Evolutionary conservation across 2,888 invertebrate species (phyloP).

Genomic region (Atrina japonica): DNA sequence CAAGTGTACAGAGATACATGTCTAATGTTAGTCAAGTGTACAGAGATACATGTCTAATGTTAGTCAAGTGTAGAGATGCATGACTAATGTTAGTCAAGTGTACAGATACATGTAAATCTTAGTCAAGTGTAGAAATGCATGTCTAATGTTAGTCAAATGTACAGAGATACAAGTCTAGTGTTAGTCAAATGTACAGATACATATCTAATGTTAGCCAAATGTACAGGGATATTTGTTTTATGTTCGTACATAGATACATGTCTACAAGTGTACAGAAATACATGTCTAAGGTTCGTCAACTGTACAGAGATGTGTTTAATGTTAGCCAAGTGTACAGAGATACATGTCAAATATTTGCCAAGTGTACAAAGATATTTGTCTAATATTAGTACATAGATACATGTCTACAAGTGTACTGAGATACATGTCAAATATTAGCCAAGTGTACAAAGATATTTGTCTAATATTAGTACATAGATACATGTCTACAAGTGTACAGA

Average conservation of each 20-base stretch:
- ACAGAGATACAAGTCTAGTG: not conserved
- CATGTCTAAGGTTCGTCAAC: too few species aligned
- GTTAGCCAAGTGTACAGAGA: not conserved
- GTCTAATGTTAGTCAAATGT: not conserved
- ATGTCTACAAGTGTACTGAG: not conserved
- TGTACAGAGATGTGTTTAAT: too few species aligned
- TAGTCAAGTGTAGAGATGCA: too few species aligned
- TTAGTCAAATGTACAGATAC: not conserved
- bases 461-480: not conserved
- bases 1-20: not conserved
- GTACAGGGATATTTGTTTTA: not conserved
- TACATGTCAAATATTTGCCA: not conserved
- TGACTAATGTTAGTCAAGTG: too few species aligned
- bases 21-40: not conserved
- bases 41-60: not conserved
- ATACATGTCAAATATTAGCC: too few species aligned
- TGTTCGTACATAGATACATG: not conserved
- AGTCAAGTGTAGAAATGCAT: not conserved
- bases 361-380: too few species aligned
- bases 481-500: not conserved
- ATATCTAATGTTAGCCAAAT: too few species aligned
- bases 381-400: not conserved
- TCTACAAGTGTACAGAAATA: constrained; percentile 1
- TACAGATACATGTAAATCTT: not conserved
- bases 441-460: not conserved